A percentile compares a stretch with the other conserved stretches of the same genome.
Evolutionary conservation across 1,140 invertebrate genomes (phyloP).

Genomic region (Sinonovacula constricta): DNA sequence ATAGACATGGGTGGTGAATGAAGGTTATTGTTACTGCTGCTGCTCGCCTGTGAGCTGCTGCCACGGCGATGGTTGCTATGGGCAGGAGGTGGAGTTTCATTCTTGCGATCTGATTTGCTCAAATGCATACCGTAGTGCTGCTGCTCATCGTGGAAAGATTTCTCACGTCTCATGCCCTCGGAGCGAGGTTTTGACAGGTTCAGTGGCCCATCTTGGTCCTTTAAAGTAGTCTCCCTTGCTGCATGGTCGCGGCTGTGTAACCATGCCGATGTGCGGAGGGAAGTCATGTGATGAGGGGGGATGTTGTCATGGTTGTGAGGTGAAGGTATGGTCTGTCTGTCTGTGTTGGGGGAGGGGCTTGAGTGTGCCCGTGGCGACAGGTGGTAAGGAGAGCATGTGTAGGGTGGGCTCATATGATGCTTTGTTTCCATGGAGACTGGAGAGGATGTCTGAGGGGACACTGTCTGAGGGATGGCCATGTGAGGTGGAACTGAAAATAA

Average conservation of each 20-base stretch:
- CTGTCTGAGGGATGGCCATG: slow-evolving; percentile 53
- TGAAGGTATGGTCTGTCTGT: slow-evolving; percentile 47
- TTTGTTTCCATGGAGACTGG: slow-evolving; percentile 57
- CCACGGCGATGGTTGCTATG: slow-evolving; percentile 66
- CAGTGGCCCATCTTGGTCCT: slow-evolving; percentile 87
- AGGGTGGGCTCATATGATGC: slow-evolving; percentile 59
- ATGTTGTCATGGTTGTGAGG: slow-evolving; percentile 44
- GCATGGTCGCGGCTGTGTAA: slow-evolving; percentile 73
- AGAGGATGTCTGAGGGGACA: slow-evolving; percentile 58
- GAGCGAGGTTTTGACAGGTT: slow-evolving; percentile 93
- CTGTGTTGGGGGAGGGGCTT: slow-evolving; percentile 28
- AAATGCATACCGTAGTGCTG: slow-evolving; percentile 27
- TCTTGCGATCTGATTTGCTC: slow-evolving; percentile 47
- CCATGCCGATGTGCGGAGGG: slow-evolving; percentile 27
- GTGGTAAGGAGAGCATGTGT: slow-evolving; percentile 62
- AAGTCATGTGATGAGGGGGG: slow-evolving; percentile 20
- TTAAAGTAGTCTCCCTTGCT: slow-evolving; percentile 72
- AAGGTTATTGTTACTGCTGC: slow-evolving; percentile 20
- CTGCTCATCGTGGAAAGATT: slow-evolving; percentile 43
- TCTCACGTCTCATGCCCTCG: slow-evolving; percentile 59
- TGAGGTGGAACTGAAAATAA: slow-evolving; percentile 60
- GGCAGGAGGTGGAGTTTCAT: slow-evolving; percentile 66
- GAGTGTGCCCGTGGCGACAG: slow-evolving; percentile 60
- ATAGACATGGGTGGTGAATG: slow-evolving; percentile 40
- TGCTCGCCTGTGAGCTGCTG: slow-evolving; percentile 26